Evolutionary conservation across 2,888 invertebrate genomes (phyloP).

Genomic region (Dolichopus griseipennis): DNA sequence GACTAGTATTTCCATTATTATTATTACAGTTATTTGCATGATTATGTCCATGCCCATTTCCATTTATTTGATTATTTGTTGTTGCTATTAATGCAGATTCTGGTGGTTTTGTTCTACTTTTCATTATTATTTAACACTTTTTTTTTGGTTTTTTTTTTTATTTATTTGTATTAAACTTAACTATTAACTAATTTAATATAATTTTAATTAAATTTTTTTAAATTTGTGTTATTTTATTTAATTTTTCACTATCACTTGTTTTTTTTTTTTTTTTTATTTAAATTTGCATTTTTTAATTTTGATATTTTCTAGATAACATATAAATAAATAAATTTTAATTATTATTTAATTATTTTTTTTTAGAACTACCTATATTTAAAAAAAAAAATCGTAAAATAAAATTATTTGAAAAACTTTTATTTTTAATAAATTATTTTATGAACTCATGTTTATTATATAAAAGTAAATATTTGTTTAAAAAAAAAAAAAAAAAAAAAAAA

Average conservation of each 20-base stretch:
- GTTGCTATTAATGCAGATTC: conserved; percentile 18
- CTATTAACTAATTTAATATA: conserved; percentile 12
- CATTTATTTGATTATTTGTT: conserved; percentile 24
- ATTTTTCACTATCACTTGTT: background rate
- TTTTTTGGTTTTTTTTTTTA: too few species aligned
- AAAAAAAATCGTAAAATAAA: too few species aligned
- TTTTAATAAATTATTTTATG: too few species aligned
- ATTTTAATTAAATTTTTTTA: conserved; percentile 10
- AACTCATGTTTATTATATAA: too few species aligned
- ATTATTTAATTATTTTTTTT: too few species aligned
- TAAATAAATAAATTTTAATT: too few species aligned
- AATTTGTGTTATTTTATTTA: too few species aligned
- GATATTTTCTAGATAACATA: too few species aligned
- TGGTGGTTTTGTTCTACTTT: conserved; percentile 27
- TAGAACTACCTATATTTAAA: too few species aligned
- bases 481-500: background rate
- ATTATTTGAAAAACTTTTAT: too few species aligned
- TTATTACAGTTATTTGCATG: conserved; percentile 16
- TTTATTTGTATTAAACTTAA: background rate
- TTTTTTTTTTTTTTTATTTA: too few species aligned
- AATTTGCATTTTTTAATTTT: too few species aligned
- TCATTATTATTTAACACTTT: conserved; percentile 23
- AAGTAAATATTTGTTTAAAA: background rate
- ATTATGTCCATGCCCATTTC: conserved; percentile 10
- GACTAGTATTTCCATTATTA: conserved; percentile 27